Conservation (phyloP, 2,113 vertebrate species). For the Dicerorhinus sumatrensis region DNA sequence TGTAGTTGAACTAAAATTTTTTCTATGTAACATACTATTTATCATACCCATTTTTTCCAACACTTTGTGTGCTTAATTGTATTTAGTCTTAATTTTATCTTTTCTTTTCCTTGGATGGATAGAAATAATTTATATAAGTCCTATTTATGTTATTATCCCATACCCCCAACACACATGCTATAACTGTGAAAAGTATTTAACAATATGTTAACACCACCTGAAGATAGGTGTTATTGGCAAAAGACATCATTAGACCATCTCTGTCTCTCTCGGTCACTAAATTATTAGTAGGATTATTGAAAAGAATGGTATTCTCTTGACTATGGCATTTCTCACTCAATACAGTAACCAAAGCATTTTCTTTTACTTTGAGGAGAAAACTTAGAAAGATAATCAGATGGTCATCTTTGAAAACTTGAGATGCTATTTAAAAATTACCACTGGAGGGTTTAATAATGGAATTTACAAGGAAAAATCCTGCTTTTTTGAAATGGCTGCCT, state of each 20-base stretch:
- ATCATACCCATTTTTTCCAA: neutral
- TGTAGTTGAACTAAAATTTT: constrained; percentile 21
- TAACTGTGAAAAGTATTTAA: neutral
- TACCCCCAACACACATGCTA: neutral
- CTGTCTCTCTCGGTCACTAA: neutral
- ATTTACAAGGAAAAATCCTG: neutral
- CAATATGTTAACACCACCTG: neutral
- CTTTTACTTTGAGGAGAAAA: neutral
- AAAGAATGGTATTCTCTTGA: neutral
- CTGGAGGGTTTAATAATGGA: neutral
- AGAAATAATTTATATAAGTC: neutral
- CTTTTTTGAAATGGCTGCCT: neutral
- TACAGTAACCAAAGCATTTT: neutral
- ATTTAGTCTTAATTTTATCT: constrained; percentile 18
- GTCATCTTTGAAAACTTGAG: constrained; percentile 5
- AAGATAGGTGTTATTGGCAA: neutral
- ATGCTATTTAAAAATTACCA: neutral
- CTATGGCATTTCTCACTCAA: neutral
- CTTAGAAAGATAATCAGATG: neutral
- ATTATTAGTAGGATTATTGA: neutral
- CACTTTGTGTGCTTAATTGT: neutral
- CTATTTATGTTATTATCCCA: neutral
- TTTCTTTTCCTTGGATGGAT: neutral
- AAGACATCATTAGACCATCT: neutral
- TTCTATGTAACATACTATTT: neutral